A percentile compares a stretch with the other conserved stretches of the same genome.
phyloP scores from a whole-genome alignment of 2,113 vertebrate species.

The Ceyx melanurus region DNA sequence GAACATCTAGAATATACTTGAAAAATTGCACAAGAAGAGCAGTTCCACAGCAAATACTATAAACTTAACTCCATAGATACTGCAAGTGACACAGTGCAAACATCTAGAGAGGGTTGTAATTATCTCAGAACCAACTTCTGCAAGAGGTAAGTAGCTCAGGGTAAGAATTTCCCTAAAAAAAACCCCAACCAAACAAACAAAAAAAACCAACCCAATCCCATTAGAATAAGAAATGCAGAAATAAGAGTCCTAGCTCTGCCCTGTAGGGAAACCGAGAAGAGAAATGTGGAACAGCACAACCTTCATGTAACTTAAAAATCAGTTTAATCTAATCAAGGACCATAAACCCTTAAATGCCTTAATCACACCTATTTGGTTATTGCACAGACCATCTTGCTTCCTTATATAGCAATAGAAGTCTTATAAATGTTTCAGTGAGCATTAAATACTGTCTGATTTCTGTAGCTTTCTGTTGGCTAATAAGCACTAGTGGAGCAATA shows the following conservation, averaged over 20 bases:
- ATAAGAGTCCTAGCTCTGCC: not conserved
- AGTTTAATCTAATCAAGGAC: not conserved
- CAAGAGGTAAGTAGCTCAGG: not conserved
- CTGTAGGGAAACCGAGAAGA: not conserved
- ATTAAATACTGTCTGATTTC: slow-evolving; percentile 6
- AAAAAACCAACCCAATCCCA: not conserved
- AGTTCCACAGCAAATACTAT: not conserved
- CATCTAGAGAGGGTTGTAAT: not conserved
- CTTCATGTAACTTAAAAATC: not conserved
- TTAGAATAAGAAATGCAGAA: slow-evolving; percentile 14
- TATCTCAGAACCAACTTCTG: not conserved
- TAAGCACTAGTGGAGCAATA: not conserved
- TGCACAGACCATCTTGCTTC: not conserved
- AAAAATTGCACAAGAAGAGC: not conserved
- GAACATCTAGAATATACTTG: not conserved
- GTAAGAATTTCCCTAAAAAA: slow-evolving; percentile 6
- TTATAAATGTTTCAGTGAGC: not conserved
- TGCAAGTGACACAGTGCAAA: not conserved
- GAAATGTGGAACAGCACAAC: not conserved
- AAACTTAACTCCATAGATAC: not conserved
- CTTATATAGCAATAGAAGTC: not conserved
- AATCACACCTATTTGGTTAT: slow-evolving; percentile 10
- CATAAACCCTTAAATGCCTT: slow-evolving; percentile 29
- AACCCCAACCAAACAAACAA: not conserved
- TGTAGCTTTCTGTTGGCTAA: not conserved